Percentiles rank a stretch among this genome's conserved stretches.
These are phyloP conservation scores for Himalopsyche japonica DNA, from an alignment of 2,888 invertebrate species.

Conservation along the genomic window DNA sequence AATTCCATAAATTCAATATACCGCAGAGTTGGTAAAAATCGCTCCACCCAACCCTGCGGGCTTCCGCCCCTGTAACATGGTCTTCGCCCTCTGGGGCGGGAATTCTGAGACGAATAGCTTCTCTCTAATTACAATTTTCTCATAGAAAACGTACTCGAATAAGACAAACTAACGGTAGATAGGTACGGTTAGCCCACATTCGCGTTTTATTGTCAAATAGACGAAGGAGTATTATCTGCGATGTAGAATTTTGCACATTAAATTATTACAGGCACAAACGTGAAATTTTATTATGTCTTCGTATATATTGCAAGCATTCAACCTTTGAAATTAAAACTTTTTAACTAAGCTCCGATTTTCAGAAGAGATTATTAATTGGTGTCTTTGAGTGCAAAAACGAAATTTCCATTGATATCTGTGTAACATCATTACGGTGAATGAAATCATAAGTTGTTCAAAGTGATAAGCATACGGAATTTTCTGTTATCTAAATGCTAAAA, in stretches of 20 bases:
- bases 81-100: conserved; percentile 7
- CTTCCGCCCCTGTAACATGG: not conserved
- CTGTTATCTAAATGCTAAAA: too few species aligned
- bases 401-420: too few species aligned
- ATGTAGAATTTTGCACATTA: not conserved
- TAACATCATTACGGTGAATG: too few species aligned
- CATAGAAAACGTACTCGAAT: conserved; percentile 30
- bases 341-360: too few species aligned
- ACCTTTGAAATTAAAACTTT: too few species aligned
- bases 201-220: conserved; percentile 30
- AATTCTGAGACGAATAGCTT: conserved; percentile 24
- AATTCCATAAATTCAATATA: conserved; percentile 1
- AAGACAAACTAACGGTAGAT: conserved; percentile 22
- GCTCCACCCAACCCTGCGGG: not conserved
- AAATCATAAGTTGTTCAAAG: too few species aligned
- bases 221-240: not conserved
- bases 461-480: too few species aligned
- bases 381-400: too few species aligned
- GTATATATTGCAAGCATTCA: too few species aligned
- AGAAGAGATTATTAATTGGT: too few species aligned
- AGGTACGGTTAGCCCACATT: conserved; percentile 20
- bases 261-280: not conserved
- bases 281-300: not conserved
- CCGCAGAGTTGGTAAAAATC: conserved; percentile 11
- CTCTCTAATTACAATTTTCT: conserved; percentile 39